phyloP scores from a whole-genome alignment of 2,113 vertebrate species.

The Myotis yumanensis region DNA sequence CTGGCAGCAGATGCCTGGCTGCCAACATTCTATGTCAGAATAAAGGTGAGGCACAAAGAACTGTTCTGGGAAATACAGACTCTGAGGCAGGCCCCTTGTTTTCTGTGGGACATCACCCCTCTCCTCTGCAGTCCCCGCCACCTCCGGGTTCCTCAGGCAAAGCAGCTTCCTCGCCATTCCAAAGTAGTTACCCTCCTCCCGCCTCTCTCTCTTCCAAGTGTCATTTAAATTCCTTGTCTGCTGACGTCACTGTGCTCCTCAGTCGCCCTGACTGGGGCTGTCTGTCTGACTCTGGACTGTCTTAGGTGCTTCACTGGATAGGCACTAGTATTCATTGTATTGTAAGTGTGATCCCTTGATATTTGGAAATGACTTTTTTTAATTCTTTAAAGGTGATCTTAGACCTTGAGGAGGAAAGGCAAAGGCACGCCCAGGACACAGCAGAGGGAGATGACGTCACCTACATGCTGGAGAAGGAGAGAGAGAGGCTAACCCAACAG shows the following conservation, averaged over 20 bases:
- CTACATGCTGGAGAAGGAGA: constrained; percentile 97
- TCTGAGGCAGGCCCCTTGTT: background rate
- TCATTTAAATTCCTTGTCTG: background rate
- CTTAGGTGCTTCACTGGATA: background rate
- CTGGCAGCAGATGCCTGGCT: background rate
- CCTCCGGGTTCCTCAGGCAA: background rate
- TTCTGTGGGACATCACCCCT: background rate
- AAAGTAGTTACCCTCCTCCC: background rate
- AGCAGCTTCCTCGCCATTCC: background rate
- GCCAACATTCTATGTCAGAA: background rate
- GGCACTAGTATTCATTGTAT: background rate
- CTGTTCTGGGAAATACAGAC: background rate
- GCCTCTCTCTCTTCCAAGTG: background rate
- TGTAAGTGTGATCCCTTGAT: background rate
- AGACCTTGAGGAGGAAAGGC: constrained; percentile 96
- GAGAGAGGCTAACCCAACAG: constrained; percentile 96
- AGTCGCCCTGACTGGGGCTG: background rate
- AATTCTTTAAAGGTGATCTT: constrained; percentile 90
- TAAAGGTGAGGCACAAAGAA: background rate
- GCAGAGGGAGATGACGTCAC: constrained; percentile 98
- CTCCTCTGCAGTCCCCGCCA: background rate
- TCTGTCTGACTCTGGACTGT: background rate
- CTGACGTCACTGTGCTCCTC: background rate
- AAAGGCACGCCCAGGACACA: constrained; percentile 95
- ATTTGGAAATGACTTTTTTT: constrained; percentile 68